Evolutionary conservation across 2,113 vertebrate genomes (phyloP), one percentile per base, ranked within the genome.

Genomic region (Steatornis caripensis): DNA sequence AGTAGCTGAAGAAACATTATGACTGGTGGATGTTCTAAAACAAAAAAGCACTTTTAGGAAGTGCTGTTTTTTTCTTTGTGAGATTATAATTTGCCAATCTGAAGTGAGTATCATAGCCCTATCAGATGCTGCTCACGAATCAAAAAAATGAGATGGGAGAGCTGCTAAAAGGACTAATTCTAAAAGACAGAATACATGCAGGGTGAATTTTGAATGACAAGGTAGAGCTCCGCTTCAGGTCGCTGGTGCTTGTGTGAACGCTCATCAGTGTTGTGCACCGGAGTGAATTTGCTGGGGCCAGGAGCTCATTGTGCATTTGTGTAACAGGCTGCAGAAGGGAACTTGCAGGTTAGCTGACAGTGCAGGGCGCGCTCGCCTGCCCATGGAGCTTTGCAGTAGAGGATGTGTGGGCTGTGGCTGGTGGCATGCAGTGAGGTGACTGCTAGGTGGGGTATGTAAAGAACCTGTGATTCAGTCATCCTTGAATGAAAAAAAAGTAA

Each of bases 391-490:
- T 68, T 37, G 16, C 32, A 12, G 26, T 6, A 10, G 14, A 30
- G 0, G 27, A 5, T 16, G 9, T 9, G 18, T 7, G 8, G 0
- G 13, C 53, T 60, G 46, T 34, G 48, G n/a, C 30, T 46, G 61
- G 37, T 2, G 55, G 29, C 15, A 15, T 68, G 19, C 15, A 19
- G 34, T 12, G 24, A 41, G 23, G 14, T 19, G 45, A 57, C 43
- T 75, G 36, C 34, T n/a, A 60, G 24, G 18, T 3, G 1, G 15
- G 30, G 14, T 4, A 7, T 2, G 23, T 4, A 2, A 78, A 82
- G 49, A 74, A 26, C 6, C 21, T 15, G 26, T 0, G 0, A 23
- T 37, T 87, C 58, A 11, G 36, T 36, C 65, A 36, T 24, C 12
- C 36, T 43, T 45, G 29, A 55, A 15, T 11, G n/a, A 15, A 49